phyloP scores from a whole-genome alignment of 92 coral and sea anemone genomes.

The Nematostella vectensis region DNA sequence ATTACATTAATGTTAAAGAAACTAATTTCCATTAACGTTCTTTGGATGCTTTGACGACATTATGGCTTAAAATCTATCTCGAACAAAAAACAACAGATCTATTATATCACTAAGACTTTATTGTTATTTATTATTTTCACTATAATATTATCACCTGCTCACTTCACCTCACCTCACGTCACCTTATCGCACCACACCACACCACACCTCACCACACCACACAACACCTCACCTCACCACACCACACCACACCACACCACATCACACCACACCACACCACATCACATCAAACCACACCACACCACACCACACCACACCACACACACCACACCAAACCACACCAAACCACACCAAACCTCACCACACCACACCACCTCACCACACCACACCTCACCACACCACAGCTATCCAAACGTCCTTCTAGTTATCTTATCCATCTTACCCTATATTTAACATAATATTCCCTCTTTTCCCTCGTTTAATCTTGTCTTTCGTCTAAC shows the following conservation, averaged over 20 bases:
- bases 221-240: neutral
- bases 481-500: no score
- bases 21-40: no score
- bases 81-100: no score
- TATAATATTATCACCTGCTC: no score
- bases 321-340: slow-evolving; percentile 1
- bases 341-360: neutral
- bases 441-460: no score
- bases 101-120: no score
- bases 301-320: slow-evolving; percentile 2
- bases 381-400: slow-evolving; percentile 1
- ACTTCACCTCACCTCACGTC: neutral
- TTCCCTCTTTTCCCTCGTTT: no score
- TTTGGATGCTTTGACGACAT: no score
- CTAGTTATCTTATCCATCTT: no score
- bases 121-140: no score
- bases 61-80: no score
- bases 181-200: neutral
- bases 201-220: slow-evolving; percentile 1
- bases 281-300: neutral
- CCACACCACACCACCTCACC: slow-evolving; percentile 1
- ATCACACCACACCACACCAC: slow-evolving; percentile 1
- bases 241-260: slow-evolving; percentile 2
- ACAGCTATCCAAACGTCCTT: neutral
- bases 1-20: no score